Percentiles rank a stretch among this genome's conserved stretches.
phyloP scores from a whole-genome alignment of 37 sponge, comb jelly and placozoan species.

The Eunapius fragilis region DNA sequence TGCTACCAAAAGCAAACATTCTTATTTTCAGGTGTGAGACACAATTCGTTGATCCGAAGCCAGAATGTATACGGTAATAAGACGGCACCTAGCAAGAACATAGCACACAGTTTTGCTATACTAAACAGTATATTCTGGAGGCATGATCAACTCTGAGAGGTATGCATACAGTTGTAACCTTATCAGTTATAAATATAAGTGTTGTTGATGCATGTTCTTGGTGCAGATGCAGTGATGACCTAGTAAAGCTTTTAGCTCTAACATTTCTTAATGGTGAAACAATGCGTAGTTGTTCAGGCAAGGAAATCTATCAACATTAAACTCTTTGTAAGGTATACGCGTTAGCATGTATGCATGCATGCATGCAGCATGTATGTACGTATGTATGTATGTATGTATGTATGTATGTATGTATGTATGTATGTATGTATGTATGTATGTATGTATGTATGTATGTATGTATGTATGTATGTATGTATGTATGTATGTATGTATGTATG shows the following conservation, averaged over 20 bases:
- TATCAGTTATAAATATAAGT: background rate
- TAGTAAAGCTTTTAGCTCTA: constrained; percentile 1
- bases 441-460: no score
- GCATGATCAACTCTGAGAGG: background rate
- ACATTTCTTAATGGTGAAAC: constrained; percentile 29
- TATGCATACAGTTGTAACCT: background rate
- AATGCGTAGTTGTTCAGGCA: background rate
- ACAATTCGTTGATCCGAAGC: constrained; percentile 27
- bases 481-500: no score
- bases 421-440: background rate
- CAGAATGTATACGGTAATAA: constrained; percentile 47
- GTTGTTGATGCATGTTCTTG: background rate
- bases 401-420: background rate
- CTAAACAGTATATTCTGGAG: constrained; percentile 14
- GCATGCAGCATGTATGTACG: constrained; percentile 4
- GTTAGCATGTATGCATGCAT: background rate
- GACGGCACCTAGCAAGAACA: constrained; percentile 53
- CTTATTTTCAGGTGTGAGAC: constrained; percentile 49
- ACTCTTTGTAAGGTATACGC: constrained; percentile 22
- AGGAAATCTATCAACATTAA: constrained; percentile 31
- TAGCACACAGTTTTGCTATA: constrained; percentile 20
- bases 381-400: constrained; percentile 8
- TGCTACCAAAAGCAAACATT: background rate
- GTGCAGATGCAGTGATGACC: constrained; percentile 13
- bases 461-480: background rate